phyloP scores from a whole-genome alignment of 2,888 invertebrate genomes.

The Plagodis dolabraria region DNA sequence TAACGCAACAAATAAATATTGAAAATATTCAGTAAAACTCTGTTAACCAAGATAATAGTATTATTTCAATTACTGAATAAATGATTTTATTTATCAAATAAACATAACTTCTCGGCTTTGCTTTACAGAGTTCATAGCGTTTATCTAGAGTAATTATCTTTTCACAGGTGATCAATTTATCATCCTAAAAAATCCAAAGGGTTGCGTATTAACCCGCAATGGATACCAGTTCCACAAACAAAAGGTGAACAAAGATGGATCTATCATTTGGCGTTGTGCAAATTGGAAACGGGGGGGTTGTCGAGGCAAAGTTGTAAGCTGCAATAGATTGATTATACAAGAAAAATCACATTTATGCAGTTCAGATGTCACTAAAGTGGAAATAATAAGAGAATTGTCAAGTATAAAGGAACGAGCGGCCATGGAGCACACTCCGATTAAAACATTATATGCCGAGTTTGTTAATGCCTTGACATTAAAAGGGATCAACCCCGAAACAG shows the following conservation, averaged over 20 bases:
- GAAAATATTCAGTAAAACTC: too few relatives aligned
- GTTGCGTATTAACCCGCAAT: neutral
- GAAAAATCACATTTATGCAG: neutral
- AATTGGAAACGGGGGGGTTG: neutral
- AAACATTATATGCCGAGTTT: neutral
- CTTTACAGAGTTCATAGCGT: too few relatives aligned
- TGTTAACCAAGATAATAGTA: too few relatives aligned
- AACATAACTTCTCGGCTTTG: too few relatives aligned
- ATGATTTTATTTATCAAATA: too few relatives aligned
- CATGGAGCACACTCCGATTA: neutral
- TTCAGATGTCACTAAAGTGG: neutral
- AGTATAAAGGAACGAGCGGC: neutral
- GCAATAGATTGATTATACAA: neutral
- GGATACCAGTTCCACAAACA: neutral
- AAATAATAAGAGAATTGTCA: neutral
- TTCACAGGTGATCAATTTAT: too few relatives aligned
- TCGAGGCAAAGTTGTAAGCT: neutral
- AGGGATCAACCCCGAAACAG: neutral
- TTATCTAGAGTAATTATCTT: too few relatives aligned
- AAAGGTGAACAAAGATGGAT: neutral
- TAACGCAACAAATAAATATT: too few relatives aligned
- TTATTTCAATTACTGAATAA: too few relatives aligned
- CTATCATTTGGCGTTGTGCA: neutral
- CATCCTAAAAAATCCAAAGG: too few relatives aligned
- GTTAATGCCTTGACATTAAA: neutral